Evolutionary conservation across 1,140 invertebrate genomes (phyloP), one percentile per base, ranked within the genome.

Genomic region (Caenorhabditis remanei): DNA sequence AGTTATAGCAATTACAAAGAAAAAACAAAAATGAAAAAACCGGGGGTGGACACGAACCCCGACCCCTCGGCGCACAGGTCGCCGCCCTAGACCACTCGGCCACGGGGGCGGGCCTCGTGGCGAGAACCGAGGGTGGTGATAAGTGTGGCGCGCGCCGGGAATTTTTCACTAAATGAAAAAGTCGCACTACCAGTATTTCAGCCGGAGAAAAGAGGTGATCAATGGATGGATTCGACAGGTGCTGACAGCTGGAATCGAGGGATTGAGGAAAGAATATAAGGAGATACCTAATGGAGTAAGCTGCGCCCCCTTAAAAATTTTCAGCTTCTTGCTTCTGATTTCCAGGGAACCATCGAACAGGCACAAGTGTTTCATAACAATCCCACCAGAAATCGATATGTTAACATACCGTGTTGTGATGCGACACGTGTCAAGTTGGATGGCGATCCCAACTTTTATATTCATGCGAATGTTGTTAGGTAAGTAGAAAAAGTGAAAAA

Each of bases 381-480:
- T 61, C 46, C 63, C 4, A 55, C 83, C 11, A 41, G 43, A n/a
- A 87, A 84, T 50, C 82, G 87, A 4, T 87, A 84, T 56, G 16
- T 8, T 0, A 75, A 87, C 32, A 84, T 85, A 48, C 82, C 83
- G 9, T 87, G 87, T 43, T 55, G 84, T 56, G 87, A 87, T 41
- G 16, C 83, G 5, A 55, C 82, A 7, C 83, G 87, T 40, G 83
- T 87, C 13, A 58, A 71, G 40, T 16, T 87, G 61, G 40, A 19
- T 32, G 86, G 41, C 16, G 83, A 55, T 32, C 46, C 87, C n/a
- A 67, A 71, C 21, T 79, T 84, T 61, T 87, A 85, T 41, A 85
- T 85, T 43, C 87, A 87, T 41, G 87, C 87, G 13, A 87, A 87
- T 82, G 48, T 61, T 14, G 83, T 87, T 16, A 55, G 19, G 61